Evolutionary conservation across 2,113 vertebrate genomes (phyloP).

Genomic region (Stegastes partitus): DNA sequence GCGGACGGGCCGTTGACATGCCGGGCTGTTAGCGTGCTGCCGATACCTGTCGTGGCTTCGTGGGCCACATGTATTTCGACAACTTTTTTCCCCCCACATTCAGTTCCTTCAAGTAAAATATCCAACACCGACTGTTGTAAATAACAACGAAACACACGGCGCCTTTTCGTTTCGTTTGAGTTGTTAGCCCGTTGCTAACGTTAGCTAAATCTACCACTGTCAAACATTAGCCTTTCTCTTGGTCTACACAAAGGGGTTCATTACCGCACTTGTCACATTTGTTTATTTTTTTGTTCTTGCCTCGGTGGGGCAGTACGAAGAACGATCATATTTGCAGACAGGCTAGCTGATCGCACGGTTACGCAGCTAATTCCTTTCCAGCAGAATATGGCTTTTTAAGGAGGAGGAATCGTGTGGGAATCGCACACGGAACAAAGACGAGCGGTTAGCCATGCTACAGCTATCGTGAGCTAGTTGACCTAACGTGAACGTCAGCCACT

Average conservation of each 20-base stretch:
- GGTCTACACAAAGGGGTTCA: slow-evolving; percentile 62
- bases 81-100: not conserved
- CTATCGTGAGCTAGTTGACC: slow-evolving; percentile 35
- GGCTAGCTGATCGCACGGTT: fast-evolving
- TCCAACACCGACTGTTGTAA: fast-evolving
- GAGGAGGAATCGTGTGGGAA: not conserved
- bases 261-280: slow-evolving; percentile 6
- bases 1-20: slow-evolving; percentile 71
- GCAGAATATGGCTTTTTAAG: not conserved
- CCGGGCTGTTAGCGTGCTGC: slow-evolving; percentile 45
- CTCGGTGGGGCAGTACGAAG: fast-evolving
- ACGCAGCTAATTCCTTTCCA: fast-evolving
- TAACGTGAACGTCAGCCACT: slow-evolving; percentile 20
- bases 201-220: not conserved
- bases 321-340: fast-evolving
- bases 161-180: slow-evolving; percentile 4
- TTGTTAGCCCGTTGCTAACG: slow-evolving; percentile 37
- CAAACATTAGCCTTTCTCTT: slow-evolving; percentile 45
- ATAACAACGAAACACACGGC: not conserved
- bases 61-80: slow-evolving; percentile 4
- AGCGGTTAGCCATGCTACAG: slow-evolving; percentile 49
- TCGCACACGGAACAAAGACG: slow-evolving; percentile 71
- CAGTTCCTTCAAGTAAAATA: not conserved
- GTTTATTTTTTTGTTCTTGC: not conserved
- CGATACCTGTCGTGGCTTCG: not conserved